These are phyloP conservation scores for Macrosiphum euphorbiae DNA, from an alignment of 2,888 invertebrate species.

Conservation along the genomic window DNA sequence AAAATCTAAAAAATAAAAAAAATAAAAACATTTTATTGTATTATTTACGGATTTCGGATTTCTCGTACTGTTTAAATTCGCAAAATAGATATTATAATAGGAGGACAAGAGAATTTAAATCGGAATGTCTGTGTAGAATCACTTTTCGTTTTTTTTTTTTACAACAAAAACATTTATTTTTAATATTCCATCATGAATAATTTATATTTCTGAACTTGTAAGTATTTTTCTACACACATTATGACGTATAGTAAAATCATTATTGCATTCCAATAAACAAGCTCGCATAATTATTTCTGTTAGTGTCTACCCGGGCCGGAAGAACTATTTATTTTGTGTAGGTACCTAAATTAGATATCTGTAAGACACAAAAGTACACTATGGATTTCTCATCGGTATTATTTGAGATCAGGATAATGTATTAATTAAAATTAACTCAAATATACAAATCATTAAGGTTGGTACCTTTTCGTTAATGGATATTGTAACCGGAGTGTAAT, in stretches of 20 bases:
- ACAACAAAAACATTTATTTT: slow-evolving; percentile 40
- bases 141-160: neutral
- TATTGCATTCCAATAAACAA: neutral
- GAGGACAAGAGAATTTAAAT: neutral
- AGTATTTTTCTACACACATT: neutral
- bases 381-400: neutral
- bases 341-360: neutral
- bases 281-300: neutral
- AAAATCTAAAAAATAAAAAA: neutral
- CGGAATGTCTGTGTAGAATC: neutral
- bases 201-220: neutral
- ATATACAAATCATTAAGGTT: neutral
- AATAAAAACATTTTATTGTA: neutral
- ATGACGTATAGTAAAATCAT: neutral
- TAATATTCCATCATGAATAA: slow-evolving; percentile 25
- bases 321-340: neutral
- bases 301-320: neutral
- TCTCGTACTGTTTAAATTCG: neutral
- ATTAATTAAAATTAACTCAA: neutral
- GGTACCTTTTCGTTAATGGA: neutral
- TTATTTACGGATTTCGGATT: slow-evolving; percentile 16
- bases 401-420: neutral
- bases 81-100: slow-evolving; percentile 1
- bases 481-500: neutral
- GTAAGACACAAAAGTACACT: neutral